Base-by-base conservation (phyloP, 2,888 invertebrate species). In the Zhuqinia jingwanae region DNA sequence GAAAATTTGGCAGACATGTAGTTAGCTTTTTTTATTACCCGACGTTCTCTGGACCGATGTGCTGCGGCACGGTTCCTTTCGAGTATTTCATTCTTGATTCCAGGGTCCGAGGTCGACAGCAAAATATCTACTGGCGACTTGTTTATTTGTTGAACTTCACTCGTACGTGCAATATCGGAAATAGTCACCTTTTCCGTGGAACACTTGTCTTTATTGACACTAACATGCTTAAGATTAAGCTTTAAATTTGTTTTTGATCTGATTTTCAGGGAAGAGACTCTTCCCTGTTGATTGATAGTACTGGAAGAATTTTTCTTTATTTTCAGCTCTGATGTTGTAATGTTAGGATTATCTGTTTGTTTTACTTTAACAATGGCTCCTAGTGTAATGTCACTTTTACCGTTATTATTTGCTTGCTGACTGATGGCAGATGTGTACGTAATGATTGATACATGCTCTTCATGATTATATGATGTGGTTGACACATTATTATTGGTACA, bases 21-120 rank as follows among this genome's bases (percentile, higher is more conserved):
- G 8, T 36, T 36, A 36, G 8, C 8, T 6, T 65, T 17, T 65
- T 2, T n/a, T 53, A 0, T 63, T 42, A 77, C 58, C 36, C 42
- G 15, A 22, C 94, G 94, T 91, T 94, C 93, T 65, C 94, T 92
- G 91, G 94, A 93, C 84, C 93, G 89, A 10, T 93, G 93, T 20
- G 94, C 94, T 20, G 94, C 93, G 68, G 93, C 93, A 87, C 93
- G 79, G 60, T 90, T 90, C 77, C 88, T 82, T 77, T 89, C 91
- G 25, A 89, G 50, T 15, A 89, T 1, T 22, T 50, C 53, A 8
- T n/a, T 50, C 8, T 75, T 50, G 11, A 10, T 36, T 50, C 50
- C n/a, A 75, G 53, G 27, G 10, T 53, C 73, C 0, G n/a, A 15
- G 13, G 27, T 13, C 10, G 15, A 1, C 11, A 27, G 27, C 11